These are phyloP conservation scores for Caenorhabditis sp. DNA, from an alignment of 2,888 invertebrate species.

Conservation along the genomic window DNA sequence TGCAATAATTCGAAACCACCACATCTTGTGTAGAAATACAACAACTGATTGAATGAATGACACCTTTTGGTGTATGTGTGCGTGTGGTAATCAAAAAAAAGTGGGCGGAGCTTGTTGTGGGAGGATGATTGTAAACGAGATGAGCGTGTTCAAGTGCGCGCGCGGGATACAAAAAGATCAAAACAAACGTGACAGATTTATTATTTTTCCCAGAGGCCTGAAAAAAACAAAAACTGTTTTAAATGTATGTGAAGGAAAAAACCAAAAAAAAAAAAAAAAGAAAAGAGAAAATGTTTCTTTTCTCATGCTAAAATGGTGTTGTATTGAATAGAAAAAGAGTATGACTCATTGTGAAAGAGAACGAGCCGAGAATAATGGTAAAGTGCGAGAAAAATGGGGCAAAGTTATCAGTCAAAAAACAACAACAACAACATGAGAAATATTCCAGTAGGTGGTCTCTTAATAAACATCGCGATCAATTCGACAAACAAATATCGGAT, in stretches of 20 bases:
- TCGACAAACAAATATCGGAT: too few species aligned
- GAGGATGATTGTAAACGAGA: too few species aligned
- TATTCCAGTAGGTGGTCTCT: too few species aligned
- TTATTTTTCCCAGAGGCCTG: constrained; percentile 13
- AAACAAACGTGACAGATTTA: constrained; percentile 3
- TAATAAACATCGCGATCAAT: too few species aligned
- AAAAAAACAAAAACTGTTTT: constrained; percentile 8
- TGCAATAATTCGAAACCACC: background rate
- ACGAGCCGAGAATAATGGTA: background rate
- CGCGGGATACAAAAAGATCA: too few species aligned
- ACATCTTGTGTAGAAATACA: background rate
- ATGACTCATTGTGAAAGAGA: background rate
- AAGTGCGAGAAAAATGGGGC: background rate
- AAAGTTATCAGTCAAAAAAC: too few species aligned
- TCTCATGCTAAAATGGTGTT: background rate
- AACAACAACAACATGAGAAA: too few species aligned
- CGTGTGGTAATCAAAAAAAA: too few species aligned
- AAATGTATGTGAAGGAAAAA: background rate
- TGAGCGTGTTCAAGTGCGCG: too few species aligned
- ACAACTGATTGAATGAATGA: too few species aligned
- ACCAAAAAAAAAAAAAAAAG: background rate
- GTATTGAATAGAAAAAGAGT: background rate
- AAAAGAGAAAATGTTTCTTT: background rate
- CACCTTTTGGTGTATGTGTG: too few species aligned
- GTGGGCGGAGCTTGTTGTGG: too few species aligned